phyloP scores from a whole-genome alignment of 2,888 invertebrate genomes.

The Ceratothoa steindachneri region DNA sequence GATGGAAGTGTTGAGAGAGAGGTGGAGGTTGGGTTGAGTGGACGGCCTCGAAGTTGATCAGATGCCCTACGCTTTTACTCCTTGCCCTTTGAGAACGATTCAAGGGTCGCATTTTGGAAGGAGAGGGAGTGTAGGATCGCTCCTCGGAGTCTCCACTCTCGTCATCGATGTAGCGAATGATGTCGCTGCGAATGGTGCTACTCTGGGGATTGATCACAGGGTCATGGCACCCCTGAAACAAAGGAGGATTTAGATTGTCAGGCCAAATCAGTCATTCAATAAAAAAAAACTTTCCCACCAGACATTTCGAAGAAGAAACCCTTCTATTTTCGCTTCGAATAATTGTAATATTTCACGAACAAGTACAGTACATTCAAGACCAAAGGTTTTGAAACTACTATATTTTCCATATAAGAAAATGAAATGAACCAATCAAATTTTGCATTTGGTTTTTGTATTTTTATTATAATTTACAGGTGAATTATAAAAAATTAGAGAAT shows the following conservation, averaged over 20 bases:
- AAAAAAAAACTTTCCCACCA: not conserved
- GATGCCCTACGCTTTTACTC: slow-evolving; percentile 82
- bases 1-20: slow-evolving; percentile 16
- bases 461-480: no score
- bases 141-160: slow-evolving; percentile 49
- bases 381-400: no score
- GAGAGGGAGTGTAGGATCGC: slow-evolving; percentile 35
- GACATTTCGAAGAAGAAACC: no score
- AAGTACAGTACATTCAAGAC: no score
- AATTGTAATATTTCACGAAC: no score
- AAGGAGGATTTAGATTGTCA: no score
- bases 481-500: no score
- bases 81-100: slow-evolving; percentile 62
- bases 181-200: slow-evolving; percentile 52
- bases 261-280: no score
- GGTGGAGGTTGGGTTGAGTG: slow-evolving; percentile 18
- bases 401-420: no score
- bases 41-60: slow-evolving; percentile 69
- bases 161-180: slow-evolving; percentile 69
- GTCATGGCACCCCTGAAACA: not conserved
- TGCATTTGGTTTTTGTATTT: no score
- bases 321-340: no score
- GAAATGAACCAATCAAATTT: no score
- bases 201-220: not conserved
- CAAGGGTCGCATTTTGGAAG: slow-evolving; percentile 20